Evolutionary conservation across 37 sponge, comb jelly and placozoan genomes (phyloP), one percentile per base, ranked within the genome.

Genomic region (Dysidea cf. avara): DNA sequence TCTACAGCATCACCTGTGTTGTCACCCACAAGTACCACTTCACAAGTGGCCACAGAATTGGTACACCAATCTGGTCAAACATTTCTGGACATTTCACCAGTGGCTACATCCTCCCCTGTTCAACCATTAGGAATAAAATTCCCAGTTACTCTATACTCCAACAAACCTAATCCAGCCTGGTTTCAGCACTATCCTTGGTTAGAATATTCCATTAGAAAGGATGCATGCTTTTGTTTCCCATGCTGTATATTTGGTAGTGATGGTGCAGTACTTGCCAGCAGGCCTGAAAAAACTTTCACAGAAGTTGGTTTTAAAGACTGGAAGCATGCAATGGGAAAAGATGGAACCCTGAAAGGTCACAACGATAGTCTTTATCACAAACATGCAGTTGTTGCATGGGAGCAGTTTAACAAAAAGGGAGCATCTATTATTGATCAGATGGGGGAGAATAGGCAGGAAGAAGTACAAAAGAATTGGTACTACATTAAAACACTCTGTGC

Each of bases 161-260:
- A 73, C 40, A 84, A 84, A 69, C 39, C 77, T 40, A 77, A 84
- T 54, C 78, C 78, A 66, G 40, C 38, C 36, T 84, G 78, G 85
- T 77, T 55, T 77, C 46, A 25, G 11, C n/a, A 25, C 38, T 69
- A 77, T 76, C 57, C 63, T 25, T 77, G 85, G 85, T 52, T 76
- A 31, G 78, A 77, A 43, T 84, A 84, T 65, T 85, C 86, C 33
- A 68, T 66, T 22, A 17, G 64, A 71, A 66, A 58, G 40, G 73
- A 84, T 83, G 84, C 83, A 28, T 75, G 68, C 43, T 84, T 63
- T 64, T 77, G 72, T 61, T 84, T 71, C 39, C 24, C 64, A 22
- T 82, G 75, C 53, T 61, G 75, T 13, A 52, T 72, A 34, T 84
- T 84, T 84, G 71, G 84, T 43, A n/a, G n/a, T n/a, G n/a, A n/a